Evolutionary conservation across 2,888 invertebrate species (phyloP), one percentile per base, ranked within the genome.

Genomic region (Tenthredo scrophulariae): DNA sequence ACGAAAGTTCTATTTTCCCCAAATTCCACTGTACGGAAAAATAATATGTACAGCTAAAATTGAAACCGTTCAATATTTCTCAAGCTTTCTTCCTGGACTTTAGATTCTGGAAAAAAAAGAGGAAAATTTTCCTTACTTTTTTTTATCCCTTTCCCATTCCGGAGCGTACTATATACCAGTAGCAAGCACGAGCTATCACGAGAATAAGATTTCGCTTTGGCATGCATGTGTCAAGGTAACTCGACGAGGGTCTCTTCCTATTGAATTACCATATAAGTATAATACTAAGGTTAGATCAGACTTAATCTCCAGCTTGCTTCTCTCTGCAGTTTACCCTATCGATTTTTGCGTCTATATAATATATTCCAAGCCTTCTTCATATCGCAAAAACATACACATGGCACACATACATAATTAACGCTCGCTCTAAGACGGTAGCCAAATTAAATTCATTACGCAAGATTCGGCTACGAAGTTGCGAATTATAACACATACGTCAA

Each of bases 171-270:
- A 54, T n/a, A 33, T 77, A 58, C 13, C 26, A n/a, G 72, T 3
- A 22, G 26, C 75, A 50, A 26, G 5, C 9, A 22, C 22, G 22
- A 74, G 33, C 2, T 26, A 50, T 15, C 50, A 9, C 54, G 13
- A 43, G 40, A 80, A 80, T 62, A 80, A 62, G 80, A 80, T 80
- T 37, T 62, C 6, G 62, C 80, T 15, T 22, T 5, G 40, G 18
- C 46, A n/a, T 50, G 74, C 29, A n/a, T 33, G 58, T 80, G 80
- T 80, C 58, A 80, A 58, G 80, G 80, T 80, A 80, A 62, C 40
- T 80, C 80, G 62, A 80, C 40, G 58, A 10, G 22, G 22, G 58
- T 80, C 37, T 80, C 37, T 80, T 62, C 80, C 80, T 80, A 80
- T 80, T 43, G 15, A 37, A 77, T 77, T 50, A 54, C 77, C 29